phyloP scores from a whole-genome alignment of 1,140 invertebrate species.

The Lethrus apterus region DNA sequence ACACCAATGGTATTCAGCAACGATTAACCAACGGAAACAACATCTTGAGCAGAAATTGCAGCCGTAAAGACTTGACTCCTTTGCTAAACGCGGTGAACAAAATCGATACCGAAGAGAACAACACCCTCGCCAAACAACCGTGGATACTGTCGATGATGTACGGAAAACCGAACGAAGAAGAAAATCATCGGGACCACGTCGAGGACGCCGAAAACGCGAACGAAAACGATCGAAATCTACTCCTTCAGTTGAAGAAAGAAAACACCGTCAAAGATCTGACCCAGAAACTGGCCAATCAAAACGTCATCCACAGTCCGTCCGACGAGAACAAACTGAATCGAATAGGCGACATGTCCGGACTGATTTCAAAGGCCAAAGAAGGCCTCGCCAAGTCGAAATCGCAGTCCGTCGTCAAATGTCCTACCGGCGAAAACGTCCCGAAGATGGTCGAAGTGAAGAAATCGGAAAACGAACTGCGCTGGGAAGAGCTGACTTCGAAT shows the following conservation, averaged over 20 bases:
- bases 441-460: constrained; percentile 65
- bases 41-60: constrained; percentile 30
- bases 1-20: constrained; percentile 50
- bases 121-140: constrained; percentile 47
- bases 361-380: constrained; percentile 90
- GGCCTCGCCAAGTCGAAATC: constrained; percentile 78
- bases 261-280: constrained; percentile 80
- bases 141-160: constrained; percentile 48
- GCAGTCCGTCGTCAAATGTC: constrained; percentile 61
- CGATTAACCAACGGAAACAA: constrained; percentile 48
- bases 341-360: constrained; percentile 77
- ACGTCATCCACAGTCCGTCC: constrained; percentile 50
- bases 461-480: constrained; percentile 88
- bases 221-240: constrained; percentile 52
- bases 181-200: constrained; percentile 44
- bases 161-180: constrained; percentile 37
- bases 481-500: constrained; percentile 83
- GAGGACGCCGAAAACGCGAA: constrained; percentile 47
- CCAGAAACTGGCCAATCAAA: constrained; percentile 69
- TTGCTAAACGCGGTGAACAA: constrained; percentile 52
- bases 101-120: constrained; percentile 48
- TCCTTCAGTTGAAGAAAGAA: constrained; percentile 61
- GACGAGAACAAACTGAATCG: constrained; percentile 46
- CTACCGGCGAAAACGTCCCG: constrained; percentile 52
- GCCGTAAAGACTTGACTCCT: constrained; percentile 50